Evolutionary conservation across 2,888 invertebrate species (phyloP).

Genomic region (Coenonympha arcania): DNA sequence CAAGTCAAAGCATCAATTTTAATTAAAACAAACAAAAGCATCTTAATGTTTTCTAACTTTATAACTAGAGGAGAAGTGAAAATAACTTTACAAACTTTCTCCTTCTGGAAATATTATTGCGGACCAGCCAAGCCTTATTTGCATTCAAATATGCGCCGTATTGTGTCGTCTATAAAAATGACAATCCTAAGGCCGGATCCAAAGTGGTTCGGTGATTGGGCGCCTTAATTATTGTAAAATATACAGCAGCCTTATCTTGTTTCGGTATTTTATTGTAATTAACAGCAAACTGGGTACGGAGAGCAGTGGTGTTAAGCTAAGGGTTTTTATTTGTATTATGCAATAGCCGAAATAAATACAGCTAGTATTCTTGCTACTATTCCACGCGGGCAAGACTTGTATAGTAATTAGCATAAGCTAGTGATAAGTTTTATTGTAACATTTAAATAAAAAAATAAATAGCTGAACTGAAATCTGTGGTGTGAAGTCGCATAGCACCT

Average conservation of each 20-base stretch:
- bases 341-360: too few species aligned
- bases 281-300: neutral
- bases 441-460: too few species aligned
- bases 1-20: conserved; percentile 28
- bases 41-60: conserved; percentile 24
- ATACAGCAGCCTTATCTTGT: conserved; percentile 6
- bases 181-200: neutral
- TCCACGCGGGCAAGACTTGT: too few species aligned
- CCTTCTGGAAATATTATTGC: conserved; percentile 15
- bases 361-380: too few species aligned
- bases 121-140: neutral
- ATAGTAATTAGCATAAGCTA: too few species aligned
- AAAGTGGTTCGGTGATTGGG: neutral
- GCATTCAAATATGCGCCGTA: conserved; percentile 1
- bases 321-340: too few species aligned
- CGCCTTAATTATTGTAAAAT: conserved; percentile 12
- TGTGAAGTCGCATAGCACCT: too few species aligned
- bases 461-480: too few species aligned
- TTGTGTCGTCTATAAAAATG: neutral
- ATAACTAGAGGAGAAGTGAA: conserved; percentile 17
- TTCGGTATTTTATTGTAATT: conserved; percentile 4
- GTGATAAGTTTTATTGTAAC: too few species aligned
- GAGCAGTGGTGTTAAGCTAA: too few species aligned
- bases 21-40: conserved; percentile 28
- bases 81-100: conserved; percentile 22